These are phyloP conservation scores for Passer montanus DNA, from an alignment of 2,113 vertebrate species.

Conservation along the genomic window DNA sequence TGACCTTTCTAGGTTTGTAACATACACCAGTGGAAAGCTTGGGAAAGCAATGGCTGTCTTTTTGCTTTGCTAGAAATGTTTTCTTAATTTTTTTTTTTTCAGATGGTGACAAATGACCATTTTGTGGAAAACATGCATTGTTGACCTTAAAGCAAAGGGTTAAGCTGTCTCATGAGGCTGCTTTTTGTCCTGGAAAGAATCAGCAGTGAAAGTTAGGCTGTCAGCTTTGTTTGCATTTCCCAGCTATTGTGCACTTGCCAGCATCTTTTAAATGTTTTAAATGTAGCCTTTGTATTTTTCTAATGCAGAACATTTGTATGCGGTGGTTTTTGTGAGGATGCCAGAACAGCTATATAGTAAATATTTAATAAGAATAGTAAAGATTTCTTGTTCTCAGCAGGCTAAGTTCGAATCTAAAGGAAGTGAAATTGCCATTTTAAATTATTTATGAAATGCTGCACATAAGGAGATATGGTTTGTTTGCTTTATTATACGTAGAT, in stretches of 20 bases:
- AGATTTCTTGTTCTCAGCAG: conserved; percentile 1
- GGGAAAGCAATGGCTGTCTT: not conserved
- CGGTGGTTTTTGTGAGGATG: conserved; percentile 23
- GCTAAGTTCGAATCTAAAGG: conserved; percentile 23
- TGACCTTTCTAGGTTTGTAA: not conserved
- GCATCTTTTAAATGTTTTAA: conserved; percentile 32
- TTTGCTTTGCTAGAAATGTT: not conserved
- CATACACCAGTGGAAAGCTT: not conserved
- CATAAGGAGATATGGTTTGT: not conserved
- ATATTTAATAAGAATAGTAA: conserved; percentile 66
- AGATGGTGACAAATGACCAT: not conserved
- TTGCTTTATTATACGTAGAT: not conserved
- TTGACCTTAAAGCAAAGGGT: not conserved
- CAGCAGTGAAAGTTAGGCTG: not conserved
- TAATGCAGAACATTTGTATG: conserved; percentile 38
- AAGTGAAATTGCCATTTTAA: conserved; percentile 25
- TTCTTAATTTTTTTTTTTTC: not conserved
- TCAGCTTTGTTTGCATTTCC: conserved; percentile 13
- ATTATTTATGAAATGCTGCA: conserved; percentile 46
- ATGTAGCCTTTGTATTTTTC: conserved; percentile 33
- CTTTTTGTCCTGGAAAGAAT: conserved; percentile 25
- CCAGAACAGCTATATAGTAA: conserved; percentile 61
- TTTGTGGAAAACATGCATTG: not conserved
- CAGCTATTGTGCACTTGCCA: not conserved
- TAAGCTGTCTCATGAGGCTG: not conserved